These are phyloP conservation scores for Falcunculus frontatus DNA, from an alignment of 2,113 vertebrate species.

Conservation along the genomic window DNA sequence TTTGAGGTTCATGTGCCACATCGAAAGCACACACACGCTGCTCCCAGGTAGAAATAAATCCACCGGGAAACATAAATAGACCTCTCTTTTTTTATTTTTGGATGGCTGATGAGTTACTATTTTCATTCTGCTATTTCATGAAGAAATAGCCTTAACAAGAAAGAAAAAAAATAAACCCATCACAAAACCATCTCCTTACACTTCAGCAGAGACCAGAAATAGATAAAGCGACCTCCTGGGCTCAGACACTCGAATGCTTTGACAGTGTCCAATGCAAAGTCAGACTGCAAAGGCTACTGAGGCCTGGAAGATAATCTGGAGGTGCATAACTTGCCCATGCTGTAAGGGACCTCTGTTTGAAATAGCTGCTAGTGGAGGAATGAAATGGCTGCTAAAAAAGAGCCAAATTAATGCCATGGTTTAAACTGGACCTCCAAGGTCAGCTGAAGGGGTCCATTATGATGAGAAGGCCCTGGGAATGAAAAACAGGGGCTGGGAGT, in stretches of 20 bases:
- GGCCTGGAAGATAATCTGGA: neutral
- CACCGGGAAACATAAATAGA: conserved; percentile 31
- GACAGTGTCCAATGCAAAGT: neutral
- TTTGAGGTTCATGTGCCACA: neutral
- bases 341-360: conserved; percentile 50
- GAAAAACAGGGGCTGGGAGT: neutral
- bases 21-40: neutral
- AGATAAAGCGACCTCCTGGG: neutral
- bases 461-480: neutral
- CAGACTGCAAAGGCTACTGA: neutral
- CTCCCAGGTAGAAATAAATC: conserved; percentile 62
- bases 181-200: conserved; percentile 21
- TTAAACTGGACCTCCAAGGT: conserved; percentile 55
- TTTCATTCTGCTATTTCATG: conserved; percentile 30
- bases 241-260: conserved; percentile 1
- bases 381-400: conserved; percentile 61
- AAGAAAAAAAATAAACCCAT: conserved; percentile 26
- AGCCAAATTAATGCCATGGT: conserved; percentile 41
- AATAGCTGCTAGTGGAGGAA: conserved; percentile 47
- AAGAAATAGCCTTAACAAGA: conserved; percentile 45
- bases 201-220: conserved; percentile 27
- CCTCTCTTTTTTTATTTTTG: neutral
- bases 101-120: conserved; percentile 27
- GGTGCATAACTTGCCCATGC: conserved; percentile 7
- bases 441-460: conserved; percentile 23